Percentiles rank a stretch among this genome's conserved stretches.
Evolutionary conservation across 92 coral and sea anemone species (phyloP).

Genomic region (Parazoanthus darwini): DNA sequence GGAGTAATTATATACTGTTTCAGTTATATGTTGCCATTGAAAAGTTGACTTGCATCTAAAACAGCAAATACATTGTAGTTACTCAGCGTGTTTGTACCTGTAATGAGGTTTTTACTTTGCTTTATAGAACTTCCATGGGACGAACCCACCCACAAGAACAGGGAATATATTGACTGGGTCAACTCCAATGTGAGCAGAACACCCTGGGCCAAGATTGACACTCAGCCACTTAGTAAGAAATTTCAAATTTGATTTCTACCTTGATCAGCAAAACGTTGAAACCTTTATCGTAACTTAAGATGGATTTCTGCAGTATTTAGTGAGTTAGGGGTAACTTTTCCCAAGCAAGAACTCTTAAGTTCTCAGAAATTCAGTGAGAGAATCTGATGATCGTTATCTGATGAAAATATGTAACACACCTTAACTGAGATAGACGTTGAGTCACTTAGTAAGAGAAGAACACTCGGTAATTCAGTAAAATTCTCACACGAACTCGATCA

Average conservation of each 20-base stretch:
- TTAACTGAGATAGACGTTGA: background rate
- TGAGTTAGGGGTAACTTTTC: too few species aligned
- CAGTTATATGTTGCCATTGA: background rate
- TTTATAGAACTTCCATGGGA: slow-evolving; percentile 94
- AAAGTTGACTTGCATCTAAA: background rate
- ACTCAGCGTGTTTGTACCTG: background rate
- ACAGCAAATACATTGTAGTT: background rate
- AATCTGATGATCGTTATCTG: background rate
- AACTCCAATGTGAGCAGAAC: slow-evolving; percentile 65
- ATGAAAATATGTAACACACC: background rate
- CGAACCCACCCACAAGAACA: slow-evolving; percentile 79
- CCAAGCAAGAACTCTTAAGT: too few species aligned
- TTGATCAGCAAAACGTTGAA: too few species aligned
- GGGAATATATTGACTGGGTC: slow-evolving; percentile 82
- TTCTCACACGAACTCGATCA: background rate
- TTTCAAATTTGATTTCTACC: too few species aligned
- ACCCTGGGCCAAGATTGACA: slow-evolving; percentile 94
- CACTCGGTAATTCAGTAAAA: background rate
- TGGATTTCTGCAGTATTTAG: background rate
- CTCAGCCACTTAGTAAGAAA: slow-evolving; percentile 73
- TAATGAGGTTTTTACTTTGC: background rate
- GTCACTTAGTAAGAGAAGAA: background rate
- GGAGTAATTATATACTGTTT: too few species aligned
- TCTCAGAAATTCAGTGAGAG: background rate
- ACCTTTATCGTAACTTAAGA: too few species aligned